Conservation (phyloP, 2,888 invertebrate genomes). For the Drosophila mercatorum region DNA sequence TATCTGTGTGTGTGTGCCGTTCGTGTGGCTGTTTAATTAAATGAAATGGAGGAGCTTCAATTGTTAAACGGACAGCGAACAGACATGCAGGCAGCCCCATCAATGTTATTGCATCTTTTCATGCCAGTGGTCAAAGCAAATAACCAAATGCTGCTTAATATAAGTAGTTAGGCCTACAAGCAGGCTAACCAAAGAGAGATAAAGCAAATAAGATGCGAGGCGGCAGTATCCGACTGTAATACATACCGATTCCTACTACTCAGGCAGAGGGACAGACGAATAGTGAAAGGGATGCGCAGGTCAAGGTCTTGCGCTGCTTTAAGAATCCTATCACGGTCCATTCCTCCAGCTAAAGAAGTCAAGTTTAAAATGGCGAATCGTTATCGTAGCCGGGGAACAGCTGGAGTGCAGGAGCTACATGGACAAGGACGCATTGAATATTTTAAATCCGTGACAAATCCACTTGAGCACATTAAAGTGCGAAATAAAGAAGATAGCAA, state of each 20-base stretch:
- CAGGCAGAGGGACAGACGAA: too few species aligned
- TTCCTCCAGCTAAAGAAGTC: neutral
- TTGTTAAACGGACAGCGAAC: conserved; percentile 35
- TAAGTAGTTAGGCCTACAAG: neutral
- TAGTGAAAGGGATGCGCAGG: neutral
- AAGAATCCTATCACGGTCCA: neutral
- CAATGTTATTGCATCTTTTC: conserved; percentile 57
- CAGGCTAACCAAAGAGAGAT: too few species aligned
- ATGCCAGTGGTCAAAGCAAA: conserved; percentile 32
- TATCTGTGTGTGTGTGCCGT: conserved; percentile 7
- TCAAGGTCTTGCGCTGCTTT: neutral
- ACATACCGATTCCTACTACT: too few species aligned
- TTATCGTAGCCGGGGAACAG: neutral
- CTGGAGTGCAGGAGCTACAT: neutral
- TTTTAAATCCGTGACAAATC: conserved; percentile 40
- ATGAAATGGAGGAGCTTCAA: conserved; percentile 60
- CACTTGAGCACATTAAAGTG: conserved; percentile 32
- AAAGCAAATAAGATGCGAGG: neutral
- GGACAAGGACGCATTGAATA: conserved; percentile 1
- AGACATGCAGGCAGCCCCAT: conserved; percentile 24
- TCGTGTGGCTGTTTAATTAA: conserved; percentile 43
- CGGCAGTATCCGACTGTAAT: neutral
- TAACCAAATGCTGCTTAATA: conserved; percentile 26
- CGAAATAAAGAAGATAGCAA: neutral
- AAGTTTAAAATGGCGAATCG: neutral